These are phyloP conservation scores for Speoplatyrhinus poulsoni DNA, from an alignment of 2,113 vertebrate species.

Conservation along the genomic window DNA sequence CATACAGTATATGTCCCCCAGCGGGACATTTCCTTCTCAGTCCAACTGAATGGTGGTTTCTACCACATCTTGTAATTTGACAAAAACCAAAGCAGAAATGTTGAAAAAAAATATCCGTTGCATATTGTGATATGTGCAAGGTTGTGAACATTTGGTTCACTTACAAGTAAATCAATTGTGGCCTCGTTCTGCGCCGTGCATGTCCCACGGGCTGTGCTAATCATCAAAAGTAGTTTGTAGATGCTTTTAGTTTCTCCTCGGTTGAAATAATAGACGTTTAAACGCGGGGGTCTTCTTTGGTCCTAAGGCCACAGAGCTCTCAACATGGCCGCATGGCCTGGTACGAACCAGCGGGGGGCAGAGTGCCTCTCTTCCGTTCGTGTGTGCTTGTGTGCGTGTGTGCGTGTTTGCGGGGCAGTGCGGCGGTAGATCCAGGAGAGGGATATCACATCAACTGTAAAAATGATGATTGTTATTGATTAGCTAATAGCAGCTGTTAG, in stretches of 20 bases:
- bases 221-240: slow-evolving; percentile 36
- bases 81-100: no score
- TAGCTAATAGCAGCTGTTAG: slow-evolving; percentile 69
- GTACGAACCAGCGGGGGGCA: slow-evolving; percentile 46
- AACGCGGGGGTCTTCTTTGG: slow-evolving; percentile 59
- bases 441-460: slow-evolving; percentile 50
- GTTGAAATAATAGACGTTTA: slow-evolving; percentile 64
- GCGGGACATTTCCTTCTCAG: slow-evolving; percentile 26
- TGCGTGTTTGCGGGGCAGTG: slow-evolving; percentile 36
- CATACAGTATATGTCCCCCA: background rate
- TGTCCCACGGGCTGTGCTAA: no score
- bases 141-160: no score
- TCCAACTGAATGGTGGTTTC: no score
- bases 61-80: no score
- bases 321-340: slow-evolving; percentile 78
- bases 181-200: no score
- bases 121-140: no score
- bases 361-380: background rate
- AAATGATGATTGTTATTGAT: slow-evolving; percentile 81
- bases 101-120: no score
- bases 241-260: slow-evolving; percentile 54
- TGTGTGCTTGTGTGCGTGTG: background rate
- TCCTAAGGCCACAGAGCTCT: slow-evolving; percentile 71
- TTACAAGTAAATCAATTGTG: no score
- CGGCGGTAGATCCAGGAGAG: slow-evolving; percentile 36